These are phyloP conservation scores for Cosmorhoe ocellata DNA, from an alignment of 2,888 invertebrate genomes.

Conservation along the genomic window DNA sequence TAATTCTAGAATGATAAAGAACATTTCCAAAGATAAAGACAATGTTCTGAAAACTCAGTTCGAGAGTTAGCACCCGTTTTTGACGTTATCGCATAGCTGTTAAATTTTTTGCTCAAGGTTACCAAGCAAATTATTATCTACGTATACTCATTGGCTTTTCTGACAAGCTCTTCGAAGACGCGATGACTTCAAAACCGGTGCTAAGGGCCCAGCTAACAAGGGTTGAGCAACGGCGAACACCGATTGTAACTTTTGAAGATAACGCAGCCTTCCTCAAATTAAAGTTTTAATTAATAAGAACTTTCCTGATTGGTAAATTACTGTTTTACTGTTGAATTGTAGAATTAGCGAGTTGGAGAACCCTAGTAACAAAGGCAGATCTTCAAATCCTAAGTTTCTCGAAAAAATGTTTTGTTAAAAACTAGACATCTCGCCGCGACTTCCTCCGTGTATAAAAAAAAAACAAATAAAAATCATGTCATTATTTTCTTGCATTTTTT, in stretches of 20 bases:
- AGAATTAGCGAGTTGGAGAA: slow-evolving; percentile 16
- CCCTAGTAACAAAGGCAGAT: neutral
- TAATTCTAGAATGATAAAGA: slow-evolving; percentile 24
- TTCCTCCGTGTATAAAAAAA: no score
- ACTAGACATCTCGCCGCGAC: no score
- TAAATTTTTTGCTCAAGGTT: no score
- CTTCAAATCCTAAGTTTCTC: no score
- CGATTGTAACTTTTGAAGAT: slow-evolving; percentile 55
- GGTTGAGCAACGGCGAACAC: slow-evolving; percentile 48
- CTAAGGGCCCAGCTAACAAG: slow-evolving; percentile 51
- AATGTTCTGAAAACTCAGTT: slow-evolving; percentile 44
- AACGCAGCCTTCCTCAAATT: slow-evolving; percentile 44
- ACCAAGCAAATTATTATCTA: no score
- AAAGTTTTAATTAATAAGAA: slow-evolving; percentile 35
- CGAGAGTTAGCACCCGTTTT: slow-evolving; percentile 8
- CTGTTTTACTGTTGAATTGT: slow-evolving; percentile 33
- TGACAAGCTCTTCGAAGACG: no score
- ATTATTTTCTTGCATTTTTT: no score
- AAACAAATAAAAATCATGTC: no score
- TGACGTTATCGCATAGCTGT: neutral
- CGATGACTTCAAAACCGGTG: neutral
- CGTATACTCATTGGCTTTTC: no score
- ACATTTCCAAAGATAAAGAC: slow-evolving; percentile 34
- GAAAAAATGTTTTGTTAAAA: no score
- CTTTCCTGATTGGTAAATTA: slow-evolving; percentile 30